Percentiles rank a stretch among this genome's conserved stretches.
Evolutionary conservation across 2,113 vertebrate species (phyloP).

Genomic region (Ammodramus savannarum): DNA sequence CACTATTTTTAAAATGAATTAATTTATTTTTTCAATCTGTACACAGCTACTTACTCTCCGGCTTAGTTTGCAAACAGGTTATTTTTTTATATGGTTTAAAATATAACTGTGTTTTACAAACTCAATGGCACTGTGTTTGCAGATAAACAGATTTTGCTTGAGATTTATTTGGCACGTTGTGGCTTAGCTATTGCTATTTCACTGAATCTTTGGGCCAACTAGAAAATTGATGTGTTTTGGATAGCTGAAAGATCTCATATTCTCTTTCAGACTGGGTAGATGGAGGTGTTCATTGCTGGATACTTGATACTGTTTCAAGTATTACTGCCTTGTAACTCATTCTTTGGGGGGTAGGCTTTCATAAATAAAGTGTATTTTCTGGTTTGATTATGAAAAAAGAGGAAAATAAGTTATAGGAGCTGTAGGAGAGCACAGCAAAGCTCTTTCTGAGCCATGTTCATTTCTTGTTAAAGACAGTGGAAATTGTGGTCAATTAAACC

Average conservation of each 20-base stretch:
- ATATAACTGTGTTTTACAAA: neutral
- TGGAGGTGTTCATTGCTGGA: neutral
- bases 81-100: neutral
- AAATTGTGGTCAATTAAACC: neutral
- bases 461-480: neutral
- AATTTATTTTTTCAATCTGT: neutral
- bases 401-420: neutral
- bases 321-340: neutral
- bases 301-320: neutral
- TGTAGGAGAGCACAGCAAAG: neutral
- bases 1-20: neutral
- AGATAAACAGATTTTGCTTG: slow-evolving; percentile 11
- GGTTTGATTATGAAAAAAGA: neutral
- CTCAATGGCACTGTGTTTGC: neutral
- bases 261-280: neutral
- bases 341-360: neutral
- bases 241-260: neutral
- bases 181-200: slow-evolving; percentile 10
- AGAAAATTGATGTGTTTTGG: neutral
- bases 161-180: neutral
- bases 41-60: neutral
- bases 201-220: neutral
- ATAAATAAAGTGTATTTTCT: neutral
- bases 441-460: neutral
- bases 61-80: neutral